Conservation (phyloP, 2,113 vertebrate genomes). For the Microtus oregoni region DNA sequence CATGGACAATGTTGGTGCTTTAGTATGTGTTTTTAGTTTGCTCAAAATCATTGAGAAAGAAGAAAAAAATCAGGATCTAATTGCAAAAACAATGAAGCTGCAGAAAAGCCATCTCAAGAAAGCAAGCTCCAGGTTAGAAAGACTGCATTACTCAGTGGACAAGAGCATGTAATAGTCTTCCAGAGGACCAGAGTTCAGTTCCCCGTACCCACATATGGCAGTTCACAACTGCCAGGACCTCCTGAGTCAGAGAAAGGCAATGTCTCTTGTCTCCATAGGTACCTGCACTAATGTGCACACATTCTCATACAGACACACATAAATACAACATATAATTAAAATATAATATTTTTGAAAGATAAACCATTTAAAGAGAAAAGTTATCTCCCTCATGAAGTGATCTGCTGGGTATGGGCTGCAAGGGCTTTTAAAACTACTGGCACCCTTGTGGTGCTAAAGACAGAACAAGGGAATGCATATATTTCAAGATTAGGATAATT, state of each 20-base stretch:
- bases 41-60: conserved; percentile 32
- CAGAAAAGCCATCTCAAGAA: conserved; percentile 1
- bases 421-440: neutral
- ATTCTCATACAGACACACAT: neutral
- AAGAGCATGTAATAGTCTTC: neutral
- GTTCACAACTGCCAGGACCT: neutral
- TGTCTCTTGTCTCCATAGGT: neutral
- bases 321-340: neutral
- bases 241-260: neutral
- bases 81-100: neutral
- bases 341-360: neutral
- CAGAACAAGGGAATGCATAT: neutral
- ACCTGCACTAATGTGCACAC: neutral
- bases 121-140: neutral
- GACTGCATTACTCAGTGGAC: neutral
- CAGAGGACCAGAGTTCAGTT: neutral
- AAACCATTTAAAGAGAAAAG: neutral
- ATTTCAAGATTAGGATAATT: conserved; percentile 12
- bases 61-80: conserved; percentile 44
- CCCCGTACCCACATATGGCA: neutral
- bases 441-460: neutral
- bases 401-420: neutral
- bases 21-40: conserved; percentile 41
- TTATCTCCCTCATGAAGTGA: neutral
- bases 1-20: neutral